Evolutionary conservation across 2,113 vertebrate genomes (phyloP), one percentile per base, ranked within the genome.

Genomic region (Lagopus leucura): DNA sequence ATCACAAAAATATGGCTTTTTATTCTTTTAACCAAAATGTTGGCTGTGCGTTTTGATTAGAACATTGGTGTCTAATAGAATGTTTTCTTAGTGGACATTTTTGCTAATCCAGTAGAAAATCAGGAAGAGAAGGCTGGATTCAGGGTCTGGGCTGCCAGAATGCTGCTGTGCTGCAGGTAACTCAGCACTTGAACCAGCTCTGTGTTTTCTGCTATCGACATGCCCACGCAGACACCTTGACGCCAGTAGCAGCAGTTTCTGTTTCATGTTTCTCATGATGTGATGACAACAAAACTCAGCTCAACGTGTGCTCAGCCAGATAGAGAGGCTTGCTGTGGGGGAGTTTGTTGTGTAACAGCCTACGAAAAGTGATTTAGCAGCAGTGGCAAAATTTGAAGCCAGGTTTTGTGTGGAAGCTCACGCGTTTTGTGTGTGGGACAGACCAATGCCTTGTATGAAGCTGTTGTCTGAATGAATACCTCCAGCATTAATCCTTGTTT

Each of bases 261-360:
- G 5, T 36, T 67, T 34, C 0, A 0, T 11, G 4, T 63, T 83
- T 60, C 30, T 48, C 2, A 0, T 1, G 3, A 14, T 13, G 5
- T 5, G 4, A 11, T 12, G 21, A 48, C 58, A 79, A n/a, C 74
- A 85, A 38, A 93, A 58, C 42, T 25, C 30, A 2, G 0, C 30
- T 24, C 42, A 2, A 4, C 52, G 11, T 0, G 0, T 32, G 52
- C 38, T 47, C 77, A 42, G 11, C 16, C 24, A 7, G 19, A 3
- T 55, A 21, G 64, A 21, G 63, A 52, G 28, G 16, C 5, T 21
- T 48, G 43, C 50, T 66, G 24, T 55, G 21, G 10, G 15, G 54
- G 11, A 57, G 30, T 54, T 91, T 24, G 48, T 73, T 0, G 8
- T 60, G 43, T 43, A n/a, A 3, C 0, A 28, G 65, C 30, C 64